phyloP scores from a whole-genome alignment of 2,888 invertebrate species.

The Morinoia aosen region DNA sequence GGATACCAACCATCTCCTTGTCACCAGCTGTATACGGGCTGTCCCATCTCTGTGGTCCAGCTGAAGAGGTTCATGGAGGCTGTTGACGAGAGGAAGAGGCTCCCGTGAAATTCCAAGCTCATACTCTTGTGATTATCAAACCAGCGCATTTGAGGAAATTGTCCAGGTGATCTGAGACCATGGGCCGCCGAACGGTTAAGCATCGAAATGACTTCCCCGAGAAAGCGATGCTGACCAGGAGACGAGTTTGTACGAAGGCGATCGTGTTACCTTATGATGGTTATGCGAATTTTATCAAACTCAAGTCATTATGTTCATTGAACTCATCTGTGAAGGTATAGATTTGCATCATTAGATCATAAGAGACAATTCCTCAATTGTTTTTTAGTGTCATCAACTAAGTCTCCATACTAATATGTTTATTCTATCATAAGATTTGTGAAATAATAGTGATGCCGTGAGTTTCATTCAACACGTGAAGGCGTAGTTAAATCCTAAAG shows the following conservation, averaged over 20 bases:
- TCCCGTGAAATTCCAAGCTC: conserved; percentile 28
- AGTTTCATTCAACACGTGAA: not conserved
- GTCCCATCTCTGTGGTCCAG: conserved; percentile 60
- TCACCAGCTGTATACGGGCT: conserved; percentile 61
- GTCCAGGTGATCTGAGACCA: not conserved
- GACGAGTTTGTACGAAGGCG: not conserved
- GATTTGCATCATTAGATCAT: not conserved
- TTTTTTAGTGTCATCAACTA: not conserved
- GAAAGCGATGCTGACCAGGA: too few relatives aligned
- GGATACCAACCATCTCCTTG: conserved; percentile 65
- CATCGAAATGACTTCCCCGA: not conserved
- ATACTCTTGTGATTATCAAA: not conserved
- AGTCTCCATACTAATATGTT: not conserved
- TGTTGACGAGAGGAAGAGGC: conserved; percentile 57
- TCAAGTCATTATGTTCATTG: not conserved
- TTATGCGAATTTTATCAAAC: not conserved
- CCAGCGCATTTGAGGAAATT: not conserved
- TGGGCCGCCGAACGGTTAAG: not conserved
- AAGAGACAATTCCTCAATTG: not conserved
- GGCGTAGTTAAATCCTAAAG: not conserved
- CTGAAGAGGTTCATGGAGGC: conserved; percentile 57
- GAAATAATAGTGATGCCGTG: not conserved
- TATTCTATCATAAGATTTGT: not conserved
- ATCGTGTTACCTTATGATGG: not conserved
- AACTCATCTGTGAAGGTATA: not conserved